Conservation (phyloP, 2,888 invertebrate species). For the Eristalis pertinax region DNA sequence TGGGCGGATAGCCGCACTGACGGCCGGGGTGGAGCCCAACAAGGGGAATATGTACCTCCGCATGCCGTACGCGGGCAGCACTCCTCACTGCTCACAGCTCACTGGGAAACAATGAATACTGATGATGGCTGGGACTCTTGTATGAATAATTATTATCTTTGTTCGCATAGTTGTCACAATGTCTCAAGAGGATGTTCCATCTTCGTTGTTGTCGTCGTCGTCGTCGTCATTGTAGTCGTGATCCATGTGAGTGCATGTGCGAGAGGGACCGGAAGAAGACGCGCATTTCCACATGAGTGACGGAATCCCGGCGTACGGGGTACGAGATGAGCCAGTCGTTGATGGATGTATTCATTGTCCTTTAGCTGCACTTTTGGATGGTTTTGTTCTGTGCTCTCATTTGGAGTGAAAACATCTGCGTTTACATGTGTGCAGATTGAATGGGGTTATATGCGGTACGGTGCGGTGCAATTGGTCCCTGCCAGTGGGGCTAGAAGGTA, state of each 20-base stretch:
- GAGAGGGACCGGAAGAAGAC: slow-evolving; percentile 41
- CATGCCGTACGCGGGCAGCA: not conserved
- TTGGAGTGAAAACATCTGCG: slow-evolving; percentile 57
- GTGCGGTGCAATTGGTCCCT: slow-evolving; percentile 8
- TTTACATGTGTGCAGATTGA: slow-evolving; percentile 29
- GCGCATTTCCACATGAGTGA: slow-evolving; percentile 64
- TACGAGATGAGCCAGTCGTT: slow-evolving; percentile 45
- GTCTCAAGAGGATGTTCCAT: slow-evolving; percentile 66
- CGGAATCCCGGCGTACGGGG: slow-evolving; percentile 6
- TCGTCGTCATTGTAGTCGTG: slow-evolving; percentile 13
- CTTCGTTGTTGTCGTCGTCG: slow-evolving; percentile 41
- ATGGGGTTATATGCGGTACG: not conserved
- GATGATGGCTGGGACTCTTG: slow-evolving; percentile 68
- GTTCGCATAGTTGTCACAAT: slow-evolving; percentile 69
- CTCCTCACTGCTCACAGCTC: slow-evolving; percentile 34
- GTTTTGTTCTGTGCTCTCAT: slow-evolving; percentile 54
- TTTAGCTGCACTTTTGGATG: slow-evolving; percentile 62
- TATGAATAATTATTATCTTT: slow-evolving; percentile 71
- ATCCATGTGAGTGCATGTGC: slow-evolving; percentile 28
- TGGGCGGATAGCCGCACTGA: not conserved
- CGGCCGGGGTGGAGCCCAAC: slow-evolving; percentile 20
- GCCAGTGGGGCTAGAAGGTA: not conserved
- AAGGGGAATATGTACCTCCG: slow-evolving; percentile 44
- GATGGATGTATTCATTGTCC: slow-evolving; percentile 70
- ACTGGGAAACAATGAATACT: slow-evolving; percentile 68